Percentiles rank a stretch among this genome's conserved stretches.
Evolutionary conservation across 2,113 vertebrate species (phyloP).

Genomic region (Dinomys branickii): DNA sequence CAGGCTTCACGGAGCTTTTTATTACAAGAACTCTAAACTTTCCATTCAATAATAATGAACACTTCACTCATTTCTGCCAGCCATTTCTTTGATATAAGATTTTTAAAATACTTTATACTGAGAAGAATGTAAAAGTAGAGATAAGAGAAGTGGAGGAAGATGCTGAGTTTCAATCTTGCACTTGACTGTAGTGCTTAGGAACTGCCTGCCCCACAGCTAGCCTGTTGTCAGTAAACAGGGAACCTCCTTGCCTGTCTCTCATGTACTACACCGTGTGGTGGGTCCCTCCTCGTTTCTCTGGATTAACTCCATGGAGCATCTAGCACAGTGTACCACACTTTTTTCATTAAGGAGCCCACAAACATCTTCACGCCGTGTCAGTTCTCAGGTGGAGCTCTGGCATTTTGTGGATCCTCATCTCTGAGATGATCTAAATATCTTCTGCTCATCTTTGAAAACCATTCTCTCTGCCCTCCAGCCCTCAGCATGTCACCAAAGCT

Average conservation of each 20-base stretch:
- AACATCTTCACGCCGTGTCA: neutral
- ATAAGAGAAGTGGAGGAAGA: neutral
- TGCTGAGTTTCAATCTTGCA: neutral
- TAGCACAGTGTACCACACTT: neutral
- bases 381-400: neutral
- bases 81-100: neutral
- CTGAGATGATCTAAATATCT: neutral
- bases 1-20: neutral
- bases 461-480: neutral
- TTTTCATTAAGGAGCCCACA: neutral
- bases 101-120: neutral
- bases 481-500: neutral
- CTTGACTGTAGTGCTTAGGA: neutral
- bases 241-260: neutral
- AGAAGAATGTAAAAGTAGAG: neutral
- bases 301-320: neutral
- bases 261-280: neutral
- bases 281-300: neutral
- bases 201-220: neutral
- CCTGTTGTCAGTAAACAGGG: neutral
- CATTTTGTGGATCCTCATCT: neutral
- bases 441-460: constrained; percentile 13
- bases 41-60: neutral
- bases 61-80: neutral
- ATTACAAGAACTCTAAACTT: neutral